Evolutionary conservation across 2,113 vertebrate genomes (phyloP).

Genomic region (Bombycilla garrulus): DNA sequence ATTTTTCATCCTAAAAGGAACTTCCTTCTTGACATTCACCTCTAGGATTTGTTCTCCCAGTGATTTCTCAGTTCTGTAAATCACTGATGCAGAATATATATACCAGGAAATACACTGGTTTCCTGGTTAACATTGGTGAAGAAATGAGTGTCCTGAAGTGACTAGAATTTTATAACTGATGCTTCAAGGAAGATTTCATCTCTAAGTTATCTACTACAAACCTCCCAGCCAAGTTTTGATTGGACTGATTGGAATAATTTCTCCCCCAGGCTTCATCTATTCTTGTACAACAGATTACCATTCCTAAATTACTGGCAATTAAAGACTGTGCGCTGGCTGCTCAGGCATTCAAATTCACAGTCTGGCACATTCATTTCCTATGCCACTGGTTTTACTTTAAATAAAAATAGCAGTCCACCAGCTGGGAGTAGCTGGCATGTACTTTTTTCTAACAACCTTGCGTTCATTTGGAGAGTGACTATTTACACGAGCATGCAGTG

Average conservation of each 20-base stretch:
- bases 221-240: not conserved
- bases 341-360: not conserved
- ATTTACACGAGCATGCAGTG: fast-evolving
- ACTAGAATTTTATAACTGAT: not conserved
- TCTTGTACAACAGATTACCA: not conserved
- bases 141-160: not conserved
- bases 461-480: not conserved
- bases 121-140: not conserved
- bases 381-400: not conserved
- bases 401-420: not conserved
- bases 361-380: not conserved
- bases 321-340: not conserved
- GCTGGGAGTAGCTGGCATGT: not conserved
- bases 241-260: not conserved
- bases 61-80: not conserved
- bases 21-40: not conserved
- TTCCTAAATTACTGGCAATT: not conserved
- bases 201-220: not conserved
- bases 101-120: not conserved
- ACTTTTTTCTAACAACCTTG: not conserved
- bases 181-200: not conserved
- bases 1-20: not conserved
- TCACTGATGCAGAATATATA: not conserved
- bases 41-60: not conserved
- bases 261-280: not conserved